These are phyloP conservation scores for Neoscelio sp. DNA, from an alignment of 2,888 invertebrate species.

Conservation along the genomic window DNA sequence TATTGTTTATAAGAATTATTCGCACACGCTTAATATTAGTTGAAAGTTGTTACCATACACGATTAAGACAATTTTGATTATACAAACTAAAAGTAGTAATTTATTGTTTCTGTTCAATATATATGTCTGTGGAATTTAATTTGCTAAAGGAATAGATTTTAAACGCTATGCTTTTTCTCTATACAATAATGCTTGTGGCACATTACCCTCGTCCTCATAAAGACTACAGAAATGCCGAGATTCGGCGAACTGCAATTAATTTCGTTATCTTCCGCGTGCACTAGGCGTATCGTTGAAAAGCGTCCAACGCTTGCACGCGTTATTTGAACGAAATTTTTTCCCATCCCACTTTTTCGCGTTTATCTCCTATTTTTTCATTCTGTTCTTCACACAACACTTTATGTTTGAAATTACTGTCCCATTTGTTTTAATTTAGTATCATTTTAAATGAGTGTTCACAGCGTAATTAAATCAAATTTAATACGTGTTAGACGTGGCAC, in stretches of 20 bases:
- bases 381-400: background rate
- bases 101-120: too few relatives aligned
- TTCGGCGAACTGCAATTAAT: constrained; percentile 68
- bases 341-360: constrained; percentile 3
- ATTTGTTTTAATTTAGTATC: background rate
- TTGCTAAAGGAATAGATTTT: constrained; percentile 23
- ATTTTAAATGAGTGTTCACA: background rate
- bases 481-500: too few relatives aligned
- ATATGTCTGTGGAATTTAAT: constrained; percentile 28
- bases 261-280: constrained; percentile 62
- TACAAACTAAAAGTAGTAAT: constrained; percentile 26
- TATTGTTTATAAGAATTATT: too few relatives aligned
- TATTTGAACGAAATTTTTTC: constrained; percentile 31
- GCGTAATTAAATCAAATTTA: background rate
- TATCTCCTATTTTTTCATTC: constrained; percentile 3
- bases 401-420: background rate
- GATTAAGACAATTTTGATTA: constrained; percentile 9
- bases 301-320: constrained; percentile 29
- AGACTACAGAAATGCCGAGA: constrained; percentile 56
- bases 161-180: constrained; percentile 30
- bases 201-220: constrained; percentile 60
- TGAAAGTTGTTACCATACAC: too few relatives aligned
- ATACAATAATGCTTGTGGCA: constrained; percentile 45
- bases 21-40: too few relatives aligned
- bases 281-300: constrained; percentile 45